phyloP scores from a whole-genome alignment of 2,888 invertebrate genomes.

The Copidosoma aretas region DNA sequence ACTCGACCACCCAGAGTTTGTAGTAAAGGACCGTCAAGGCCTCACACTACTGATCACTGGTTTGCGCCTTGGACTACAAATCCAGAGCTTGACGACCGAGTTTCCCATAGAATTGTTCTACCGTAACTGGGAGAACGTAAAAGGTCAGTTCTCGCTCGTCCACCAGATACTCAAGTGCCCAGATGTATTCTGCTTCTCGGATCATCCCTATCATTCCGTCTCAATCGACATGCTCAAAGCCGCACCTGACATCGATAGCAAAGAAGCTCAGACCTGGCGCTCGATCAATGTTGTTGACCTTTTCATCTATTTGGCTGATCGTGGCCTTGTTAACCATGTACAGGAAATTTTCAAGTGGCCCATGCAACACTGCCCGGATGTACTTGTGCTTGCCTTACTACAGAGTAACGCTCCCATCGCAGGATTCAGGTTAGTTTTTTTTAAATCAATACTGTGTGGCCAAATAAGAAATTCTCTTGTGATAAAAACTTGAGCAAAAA shows the following conservation, averaged over 20 bases:
- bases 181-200: constrained; percentile 93
- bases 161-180: constrained; percentile 86
- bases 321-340: constrained; percentile 82
- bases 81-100: constrained; percentile 74
- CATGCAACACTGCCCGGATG: constrained; percentile 91
- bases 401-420: constrained; percentile 86
- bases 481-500: too few relatives aligned
- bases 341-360: constrained; percentile 92
- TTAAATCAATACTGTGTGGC: too few relatives aligned
- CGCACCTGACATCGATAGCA: constrained; percentile 92
- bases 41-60: constrained; percentile 83
- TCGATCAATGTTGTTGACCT: constrained; percentile 90
- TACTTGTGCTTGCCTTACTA: constrained; percentile 85
- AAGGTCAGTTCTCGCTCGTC: constrained; percentile 90
- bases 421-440: constrained; percentile 73
- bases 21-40: constrained; percentile 85
- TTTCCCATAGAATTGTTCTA: constrained; percentile 86
- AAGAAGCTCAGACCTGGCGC: constrained; percentile 92
- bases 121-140: constrained; percentile 90
- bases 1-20: constrained; percentile 89
- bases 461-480: too few relatives aligned
- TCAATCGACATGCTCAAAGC: constrained; percentile 89
- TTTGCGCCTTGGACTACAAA: constrained; percentile 80
- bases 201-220: constrained; percentile 87
- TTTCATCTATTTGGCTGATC: constrained; percentile 84